Percentiles rank a stretch among this genome's conserved stretches.
Conservation (phyloP, 2,797 vertebrate genomes). For the Sebastes trivittatus region DNA sequence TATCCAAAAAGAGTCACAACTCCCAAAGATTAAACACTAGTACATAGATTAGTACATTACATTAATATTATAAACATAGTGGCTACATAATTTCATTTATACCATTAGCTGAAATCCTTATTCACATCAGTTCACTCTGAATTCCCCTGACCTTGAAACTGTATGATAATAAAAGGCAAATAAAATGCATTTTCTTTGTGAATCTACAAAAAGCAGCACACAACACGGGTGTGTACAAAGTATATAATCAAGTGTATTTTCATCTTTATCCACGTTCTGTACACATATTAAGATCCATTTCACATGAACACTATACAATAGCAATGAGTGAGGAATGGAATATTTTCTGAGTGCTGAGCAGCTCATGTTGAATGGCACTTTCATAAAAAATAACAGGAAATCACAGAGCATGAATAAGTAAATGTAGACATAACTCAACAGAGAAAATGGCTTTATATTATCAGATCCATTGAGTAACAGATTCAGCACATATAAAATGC, state of each 20-base stretch:
- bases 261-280: conserved; percentile 88
- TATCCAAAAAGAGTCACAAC: conserved; percentile 11
- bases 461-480: conserved; percentile 74
- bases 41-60: background rate
- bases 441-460: conserved; percentile 79
- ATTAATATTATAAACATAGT: background rate
- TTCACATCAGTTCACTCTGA: background rate
- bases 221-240: conserved; percentile 84
- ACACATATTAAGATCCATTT: conserved; percentile 89
- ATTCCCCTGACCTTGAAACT: background rate
- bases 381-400: conserved; percentile 78
- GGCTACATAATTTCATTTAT: background rate
- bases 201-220: conserved; percentile 72
- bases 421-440: conserved; percentile 76
- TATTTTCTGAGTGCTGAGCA: conserved; percentile 80
- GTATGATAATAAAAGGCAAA: background rate
- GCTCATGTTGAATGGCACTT: conserved; percentile 84
- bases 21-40: background rate
- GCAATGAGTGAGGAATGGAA: conserved; percentile 87
- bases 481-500: conserved; percentile 80
- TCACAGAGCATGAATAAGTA: conserved; percentile 78
- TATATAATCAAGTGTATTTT: conserved; percentile 91
- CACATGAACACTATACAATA: conserved; percentile 90
- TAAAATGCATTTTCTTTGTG: conserved; percentile 2
- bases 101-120: background rate